Evolutionary conservation across 2,888 invertebrate genomes (phyloP).

Genomic region (Acanthoscelides obtectus): DNA sequence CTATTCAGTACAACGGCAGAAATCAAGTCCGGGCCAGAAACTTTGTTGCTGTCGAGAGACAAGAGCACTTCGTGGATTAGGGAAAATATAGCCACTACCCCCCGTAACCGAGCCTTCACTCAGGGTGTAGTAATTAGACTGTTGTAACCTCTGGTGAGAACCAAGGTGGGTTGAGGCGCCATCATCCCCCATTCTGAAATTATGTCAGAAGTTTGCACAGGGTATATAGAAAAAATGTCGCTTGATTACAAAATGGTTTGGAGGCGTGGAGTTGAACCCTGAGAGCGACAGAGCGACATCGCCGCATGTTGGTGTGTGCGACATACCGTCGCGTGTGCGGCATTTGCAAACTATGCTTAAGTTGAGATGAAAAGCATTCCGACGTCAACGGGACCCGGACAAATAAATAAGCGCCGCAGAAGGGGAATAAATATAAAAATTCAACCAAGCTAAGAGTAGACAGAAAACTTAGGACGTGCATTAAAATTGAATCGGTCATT

Average conservation of each 20-base stretch:
- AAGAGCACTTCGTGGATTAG: no score
- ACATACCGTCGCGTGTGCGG: conserved; percentile 45
- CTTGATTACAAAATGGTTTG: neutral
- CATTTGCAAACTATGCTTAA: conserved; percentile 48
- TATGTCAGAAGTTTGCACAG: neutral
- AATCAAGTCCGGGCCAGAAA: no score
- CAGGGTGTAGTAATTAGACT: no score
- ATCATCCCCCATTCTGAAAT: neutral
- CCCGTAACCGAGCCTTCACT: no score
- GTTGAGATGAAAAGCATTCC: conserved; percentile 49
- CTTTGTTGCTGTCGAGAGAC: no score
- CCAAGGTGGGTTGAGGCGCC: neutral
- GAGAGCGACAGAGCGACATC: conserved; percentile 26
- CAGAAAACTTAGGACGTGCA: no score
- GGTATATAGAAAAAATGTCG: neutral
- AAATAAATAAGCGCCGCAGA: conserved; percentile 44
- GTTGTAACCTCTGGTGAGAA: no score
- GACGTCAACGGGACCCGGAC: conserved; percentile 44
- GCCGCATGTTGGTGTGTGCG: conserved; percentile 39
- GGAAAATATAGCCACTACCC: no score
- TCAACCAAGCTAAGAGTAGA: no score
- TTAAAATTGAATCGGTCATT: no score
- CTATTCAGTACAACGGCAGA: no score
- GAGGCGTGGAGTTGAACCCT: conserved; percentile 8
- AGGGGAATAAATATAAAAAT: conserved; percentile 13